Base-by-base conservation (phyloP, 2,888 invertebrate species). In the Platycheirus rosarum region DNA sequence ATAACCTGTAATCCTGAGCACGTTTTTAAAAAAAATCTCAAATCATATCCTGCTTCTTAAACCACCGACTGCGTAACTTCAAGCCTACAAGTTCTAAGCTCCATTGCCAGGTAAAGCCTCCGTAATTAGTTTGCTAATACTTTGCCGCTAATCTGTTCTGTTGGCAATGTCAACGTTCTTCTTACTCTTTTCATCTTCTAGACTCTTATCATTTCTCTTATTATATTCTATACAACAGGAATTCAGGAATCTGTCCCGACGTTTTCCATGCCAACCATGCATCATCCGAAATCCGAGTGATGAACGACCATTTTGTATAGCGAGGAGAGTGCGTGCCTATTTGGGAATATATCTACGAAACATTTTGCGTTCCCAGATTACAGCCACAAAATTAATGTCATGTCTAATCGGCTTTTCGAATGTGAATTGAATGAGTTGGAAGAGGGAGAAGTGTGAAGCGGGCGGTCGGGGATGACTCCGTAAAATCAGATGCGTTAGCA, bases 351-450 rank as follows among this genome's bases (percentile, higher is more conserved):
- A 37, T 55, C 35, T 35, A 11, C 11, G 57, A 57, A 57, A 57
- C 60, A 60, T 60, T 60, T 80, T 76, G 55, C 66, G 80, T 80
- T 80, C 70, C 46, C 80, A 76, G 80, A 80, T 80, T 80, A 80
- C 80, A 80, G 53, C 65, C 76, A 71, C 80, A 80, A 80, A 80
- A 80, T 80, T 80, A 80, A 80, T 80, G 80, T 76, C 76, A 80
- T 80, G 76, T 80, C 80, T 80, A 80, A 80, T 76, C 80, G 80
- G 80, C 80, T 80, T 80, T 80, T 48, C 76, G 76, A 80, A 80
- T 65, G 70, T 37, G 76, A 75, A 70, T 75, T 66, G 80, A 80
- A 80, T 76, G 76, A 71, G 80, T 53, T 70, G 62, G 51, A 46
- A 35, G 44, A 53, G 69, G 57, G 9, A 18, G 23, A 11, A 9